Evolutionary conservation across 2,888 invertebrate genomes (phyloP).

Genomic region (Sinhomidia bicolor): DNA sequence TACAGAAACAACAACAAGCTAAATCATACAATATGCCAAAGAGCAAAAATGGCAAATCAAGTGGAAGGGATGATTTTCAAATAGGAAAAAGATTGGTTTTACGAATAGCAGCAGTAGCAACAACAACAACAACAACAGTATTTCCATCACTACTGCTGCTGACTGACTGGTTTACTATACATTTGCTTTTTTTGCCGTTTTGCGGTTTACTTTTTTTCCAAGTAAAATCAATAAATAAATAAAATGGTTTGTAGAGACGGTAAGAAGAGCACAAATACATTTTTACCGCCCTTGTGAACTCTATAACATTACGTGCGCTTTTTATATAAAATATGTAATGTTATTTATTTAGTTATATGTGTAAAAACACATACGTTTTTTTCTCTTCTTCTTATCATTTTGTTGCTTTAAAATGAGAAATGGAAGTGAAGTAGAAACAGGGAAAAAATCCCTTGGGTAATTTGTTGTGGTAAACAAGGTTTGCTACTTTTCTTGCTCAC

Average conservation of each 20-base stretch:
- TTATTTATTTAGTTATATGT: not conserved
- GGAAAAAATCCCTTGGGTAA: constrained; percentile 67
- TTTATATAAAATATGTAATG: not conserved
- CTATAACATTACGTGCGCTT: not conserved
- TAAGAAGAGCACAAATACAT: not conserved
- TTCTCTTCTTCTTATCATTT: constrained; percentile 15
- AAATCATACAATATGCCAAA: not conserved
- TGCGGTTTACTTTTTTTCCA: constrained; percentile 23
- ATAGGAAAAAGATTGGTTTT: constrained; percentile 9
- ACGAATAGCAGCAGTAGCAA: no score
- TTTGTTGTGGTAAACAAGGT: constrained; percentile 69
- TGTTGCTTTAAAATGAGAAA: constrained; percentile 49
- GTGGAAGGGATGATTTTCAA: not conserved
- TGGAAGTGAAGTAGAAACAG: constrained; percentile 48
- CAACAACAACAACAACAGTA: no score
- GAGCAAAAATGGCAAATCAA: not conserved
- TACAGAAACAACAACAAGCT: not conserved
- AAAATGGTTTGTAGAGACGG: not conserved
- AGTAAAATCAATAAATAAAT: constrained; percentile 24
- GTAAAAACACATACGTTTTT: not conserved
- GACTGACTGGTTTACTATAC: no score
- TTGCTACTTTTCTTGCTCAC: constrained; percentile 52
- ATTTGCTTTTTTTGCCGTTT: not conserved
- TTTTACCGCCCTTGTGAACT: not conserved
- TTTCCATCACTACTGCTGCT: no score